phyloP scores from a whole-genome alignment of 2,797 vertebrate species.

The Apodemus agrarius region DNA sequence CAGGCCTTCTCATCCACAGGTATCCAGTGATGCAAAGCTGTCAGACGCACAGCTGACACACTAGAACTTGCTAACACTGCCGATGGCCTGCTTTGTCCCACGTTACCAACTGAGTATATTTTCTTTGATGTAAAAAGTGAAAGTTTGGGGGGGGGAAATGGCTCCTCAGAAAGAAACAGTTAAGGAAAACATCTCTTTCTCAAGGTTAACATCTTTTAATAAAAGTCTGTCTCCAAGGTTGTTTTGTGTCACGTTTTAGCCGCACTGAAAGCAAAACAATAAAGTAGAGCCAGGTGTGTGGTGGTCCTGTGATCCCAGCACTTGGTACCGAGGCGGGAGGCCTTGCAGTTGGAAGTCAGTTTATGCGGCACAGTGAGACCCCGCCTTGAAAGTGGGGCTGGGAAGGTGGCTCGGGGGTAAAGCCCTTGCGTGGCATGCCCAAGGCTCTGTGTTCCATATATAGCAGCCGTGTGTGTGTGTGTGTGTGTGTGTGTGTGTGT shows the following conservation, averaged over 20 bases:
- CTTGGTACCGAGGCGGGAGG: not conserved
- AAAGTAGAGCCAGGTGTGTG: not conserved
- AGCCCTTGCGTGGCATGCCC: not conserved
- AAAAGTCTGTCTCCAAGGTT: conserved; percentile 45
- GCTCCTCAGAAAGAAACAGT: not conserved
- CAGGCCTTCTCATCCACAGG: not conserved
- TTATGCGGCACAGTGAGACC: not conserved
- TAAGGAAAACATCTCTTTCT: conserved; percentile 31
- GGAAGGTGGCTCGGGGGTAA: accelerated
- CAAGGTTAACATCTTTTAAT: conserved; percentile 23
- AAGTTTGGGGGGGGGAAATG: not conserved
- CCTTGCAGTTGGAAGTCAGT: not conserved
- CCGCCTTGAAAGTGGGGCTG: too few species aligned
- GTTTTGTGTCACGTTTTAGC: not conserved
- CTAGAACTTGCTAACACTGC: not conserved
- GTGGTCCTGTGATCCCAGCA: not conserved
- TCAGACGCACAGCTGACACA: not conserved
- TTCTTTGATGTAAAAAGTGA: not conserved
- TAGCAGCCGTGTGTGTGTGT: not conserved
- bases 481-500: not conserved
- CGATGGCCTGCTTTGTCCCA: not conserved
- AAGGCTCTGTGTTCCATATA: not conserved
- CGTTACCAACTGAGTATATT: not conserved
- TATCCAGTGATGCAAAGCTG: not conserved
- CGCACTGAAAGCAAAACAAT: not conserved